Percentiles rank a stretch among this genome's conserved stretches.
Evolutionary conservation across 2,797 vertebrate genomes (phyloP).

Genomic region (Nyctalus aviator): DNA sequence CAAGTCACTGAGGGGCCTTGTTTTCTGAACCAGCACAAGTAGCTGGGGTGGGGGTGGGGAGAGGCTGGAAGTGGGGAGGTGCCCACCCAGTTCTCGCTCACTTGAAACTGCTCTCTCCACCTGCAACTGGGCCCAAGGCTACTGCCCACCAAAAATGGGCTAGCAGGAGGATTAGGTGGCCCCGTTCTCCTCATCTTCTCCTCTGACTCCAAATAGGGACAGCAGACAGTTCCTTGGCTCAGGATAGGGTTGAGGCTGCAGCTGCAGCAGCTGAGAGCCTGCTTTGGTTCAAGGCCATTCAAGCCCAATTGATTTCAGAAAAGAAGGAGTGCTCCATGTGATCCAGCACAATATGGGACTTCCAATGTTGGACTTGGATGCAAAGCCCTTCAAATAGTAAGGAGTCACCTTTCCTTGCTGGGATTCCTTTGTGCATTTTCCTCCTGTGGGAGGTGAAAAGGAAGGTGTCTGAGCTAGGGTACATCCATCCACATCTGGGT

Average conservation of each 20-base stretch:
- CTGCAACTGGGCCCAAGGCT: background rate
- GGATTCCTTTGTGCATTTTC: background rate
- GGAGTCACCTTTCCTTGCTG: background rate
- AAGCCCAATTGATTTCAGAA: slow-evolving; percentile 28
- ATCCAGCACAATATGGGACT: background rate
- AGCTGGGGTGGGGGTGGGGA: too few species aligned
- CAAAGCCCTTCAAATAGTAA: background rate
- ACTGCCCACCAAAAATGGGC: background rate
- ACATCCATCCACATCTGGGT: background rate
- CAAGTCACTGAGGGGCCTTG: background rate
- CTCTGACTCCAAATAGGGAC: background rate
- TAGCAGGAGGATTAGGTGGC: background rate
- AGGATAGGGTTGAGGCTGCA: background rate
- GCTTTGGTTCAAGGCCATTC: background rate
- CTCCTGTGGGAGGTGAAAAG: background rate
- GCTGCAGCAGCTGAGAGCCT: background rate
- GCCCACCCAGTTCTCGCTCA: background rate
- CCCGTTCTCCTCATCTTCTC: background rate
- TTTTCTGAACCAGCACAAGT: background rate
- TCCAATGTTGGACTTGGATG: background rate
- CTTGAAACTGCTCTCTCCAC: background rate
- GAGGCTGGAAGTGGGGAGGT: too few species aligned
- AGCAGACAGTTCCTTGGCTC: background rate
- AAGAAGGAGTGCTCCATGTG: background rate
- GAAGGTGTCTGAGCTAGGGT: background rate